Percentiles rank a stretch among this genome's conserved stretches.
These are phyloP conservation scores for Microcaecilia unicolor DNA, from an alignment of 2,797 vertebrate genomes.

Conservation along the genomic window DNA sequence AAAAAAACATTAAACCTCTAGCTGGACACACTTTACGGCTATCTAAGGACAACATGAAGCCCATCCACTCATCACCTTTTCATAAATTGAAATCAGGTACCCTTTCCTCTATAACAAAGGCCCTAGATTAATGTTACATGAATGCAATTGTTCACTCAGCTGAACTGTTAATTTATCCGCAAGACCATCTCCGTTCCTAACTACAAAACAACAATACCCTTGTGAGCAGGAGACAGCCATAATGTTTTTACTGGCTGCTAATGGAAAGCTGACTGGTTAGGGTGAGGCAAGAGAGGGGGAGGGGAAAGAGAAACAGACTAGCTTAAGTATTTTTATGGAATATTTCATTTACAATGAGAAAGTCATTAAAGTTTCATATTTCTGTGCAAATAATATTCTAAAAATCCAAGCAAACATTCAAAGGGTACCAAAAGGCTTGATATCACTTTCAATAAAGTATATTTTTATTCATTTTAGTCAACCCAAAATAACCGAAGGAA, in stretches of 20 bases:
- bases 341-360: too few relatives aligned
- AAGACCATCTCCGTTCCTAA: constrained; percentile 28
- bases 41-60: constrained; percentile 24
- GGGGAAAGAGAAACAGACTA: constrained; percentile 23
- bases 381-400: too few relatives aligned
- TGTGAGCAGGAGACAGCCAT: constrained; percentile 23
- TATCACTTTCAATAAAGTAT: too few relatives aligned
- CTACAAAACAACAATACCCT: constrained; percentile 40
- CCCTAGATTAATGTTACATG: constrained; percentile 30
- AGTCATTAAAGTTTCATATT: too few relatives aligned
- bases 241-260: constrained; percentile 26
- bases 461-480: too few relatives aligned
- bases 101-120: constrained; percentile 3
- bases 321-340: too few relatives aligned
- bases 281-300: constrained; percentile 27
- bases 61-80: constrained; percentile 32
- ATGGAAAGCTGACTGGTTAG: constrained; percentile 35
- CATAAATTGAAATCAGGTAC: constrained; percentile 20
- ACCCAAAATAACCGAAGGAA: too few relatives aligned
- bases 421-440: too few relatives aligned
- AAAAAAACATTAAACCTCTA: constrained; percentile 22
- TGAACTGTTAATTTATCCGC: constrained; percentile 29
- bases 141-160: constrained; percentile 37
- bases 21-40: constrained; percentile 4
- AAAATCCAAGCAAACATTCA: too few relatives aligned